Evolutionary conservation across 1,140 invertebrate species (phyloP), one percentile per base, ranked within the genome.

Genomic region (Platorchestia sp.): DNA sequence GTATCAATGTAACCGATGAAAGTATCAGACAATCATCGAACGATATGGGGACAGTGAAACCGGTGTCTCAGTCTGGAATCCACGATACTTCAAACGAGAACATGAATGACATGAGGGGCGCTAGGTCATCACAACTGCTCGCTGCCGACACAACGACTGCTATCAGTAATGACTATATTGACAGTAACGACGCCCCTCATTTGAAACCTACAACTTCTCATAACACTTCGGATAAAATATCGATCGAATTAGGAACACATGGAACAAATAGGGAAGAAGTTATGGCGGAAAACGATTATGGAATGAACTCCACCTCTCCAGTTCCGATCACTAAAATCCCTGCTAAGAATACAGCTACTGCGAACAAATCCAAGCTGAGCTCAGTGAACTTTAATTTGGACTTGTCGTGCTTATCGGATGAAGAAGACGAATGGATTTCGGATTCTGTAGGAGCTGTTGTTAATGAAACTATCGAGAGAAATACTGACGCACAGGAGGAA

Each of bases 391-490:
- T 90, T 36, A 41, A 90, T 45, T 90, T 90, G 87, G 41, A 90
- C 19, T 93, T 93, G 10, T 47, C 45, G 45, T 44, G 43, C 44
- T 40, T 93, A 44, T 93, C 40, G 40, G 91, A 93, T 47, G 91
- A 93, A 10, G 91, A 93, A 36, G 91, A 93, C 22, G 91, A 93
- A 44, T 93, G 91, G 91, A 47, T 93, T 93, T 44, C 45, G 0
- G 91, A 93, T 45, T n/a, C 91, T 0, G 91, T 45, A 14, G 91
- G 91, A 44, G 91, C 91, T 6, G 91, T 93, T 19, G 45, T 89
- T 41, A 89, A 89, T 44, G 87, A 89, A 41, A 41, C 22, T 10
- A 89, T 89, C 42, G 41, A 89, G 43, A 89, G 36, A 14, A 75
- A 75, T 22, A 36, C 14, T 27, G 10, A 10, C 59, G 59, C 36